Conservation (phyloP, 2,797 vertebrate genomes). For the Novumbra hubbsi region DNA sequence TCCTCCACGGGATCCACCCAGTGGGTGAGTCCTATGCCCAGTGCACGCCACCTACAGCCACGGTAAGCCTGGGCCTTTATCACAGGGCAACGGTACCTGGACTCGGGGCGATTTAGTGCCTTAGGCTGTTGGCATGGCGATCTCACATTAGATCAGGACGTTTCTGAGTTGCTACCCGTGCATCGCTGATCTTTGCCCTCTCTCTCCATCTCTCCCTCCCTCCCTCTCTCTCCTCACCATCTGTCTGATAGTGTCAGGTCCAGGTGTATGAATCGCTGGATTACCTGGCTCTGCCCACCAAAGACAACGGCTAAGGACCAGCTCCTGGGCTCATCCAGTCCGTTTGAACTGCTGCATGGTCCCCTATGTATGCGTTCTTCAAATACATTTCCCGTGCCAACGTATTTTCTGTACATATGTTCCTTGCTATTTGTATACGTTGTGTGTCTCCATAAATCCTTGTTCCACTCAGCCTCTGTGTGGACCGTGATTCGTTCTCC, state of each 20-base stretch:
- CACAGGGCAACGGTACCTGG: not conserved
- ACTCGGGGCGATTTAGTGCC: not conserved
- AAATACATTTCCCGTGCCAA: not conserved
- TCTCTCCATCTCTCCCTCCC: not conserved
- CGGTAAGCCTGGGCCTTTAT: constrained; percentile 64
- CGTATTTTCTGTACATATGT: not conserved
- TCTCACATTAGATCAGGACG: constrained; percentile 63
- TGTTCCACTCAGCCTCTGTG: too few relatives aligned
- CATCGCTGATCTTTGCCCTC: not conserved
- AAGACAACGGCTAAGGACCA: not conserved
- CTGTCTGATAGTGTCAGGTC: not conserved
- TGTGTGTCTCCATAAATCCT: not conserved
- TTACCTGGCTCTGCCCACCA: not conserved
- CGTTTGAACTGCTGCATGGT: not conserved
- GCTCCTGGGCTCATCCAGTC: not conserved
- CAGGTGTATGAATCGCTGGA: constrained; percentile 1
- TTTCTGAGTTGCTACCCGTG: constrained; percentile 38
- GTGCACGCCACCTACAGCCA: not conserved
- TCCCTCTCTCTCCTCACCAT: not conserved
- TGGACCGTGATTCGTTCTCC: not conserved
- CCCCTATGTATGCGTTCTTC: not conserved
- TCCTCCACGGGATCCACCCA: constrained; percentile 4
- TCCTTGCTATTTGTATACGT: not conserved
- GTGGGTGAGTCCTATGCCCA: not conserved
- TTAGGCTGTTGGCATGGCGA: not conserved